Evolutionary conservation across 2,113 vertebrate genomes (phyloP), one percentile per base, ranked within the genome.

Genomic region (Sardina pilchardus): DNA sequence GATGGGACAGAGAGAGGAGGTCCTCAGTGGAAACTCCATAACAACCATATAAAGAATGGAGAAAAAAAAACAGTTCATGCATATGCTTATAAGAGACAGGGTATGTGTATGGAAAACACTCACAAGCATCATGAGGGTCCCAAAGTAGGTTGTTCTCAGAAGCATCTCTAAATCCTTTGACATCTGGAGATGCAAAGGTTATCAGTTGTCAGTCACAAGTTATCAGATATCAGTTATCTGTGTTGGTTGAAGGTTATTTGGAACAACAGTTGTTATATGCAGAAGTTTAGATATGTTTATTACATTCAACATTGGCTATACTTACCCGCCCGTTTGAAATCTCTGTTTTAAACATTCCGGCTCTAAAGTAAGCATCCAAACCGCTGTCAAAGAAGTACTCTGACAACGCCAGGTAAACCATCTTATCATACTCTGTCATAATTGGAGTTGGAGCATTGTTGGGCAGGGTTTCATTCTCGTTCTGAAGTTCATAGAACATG

Each of bases 311-410:
- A 24, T 83, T 24, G 8, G 19, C 12, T 34, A 1, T 83, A 36
- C 53, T 89, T 48, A 99, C 98, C 95, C 96, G 92, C 82, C 97
- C 96, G 0, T 97, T 96, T 5, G 92, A 85, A 3, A 99, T 94
- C 24, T 95, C 87, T 82, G 96, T 94, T 89, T 91, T 89, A 89
- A 99, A 95, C 26, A 96, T 91, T 0, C 95, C 96, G 0, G 96
- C 97, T 84, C 82, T 95, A 94, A 95, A 98, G 92, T 99, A 99
- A 0, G 97, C 91, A 0, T 95, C 96, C 95, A 99, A 94, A 12
- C 96, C 98, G 0, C 97, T 97, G 90, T 99, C 97, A 0, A 99
- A 99, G 93, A 99, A 99, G 91, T 95, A 97, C 91, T 99, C 98
- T 0, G 98, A 99, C 86, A 99, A 95, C 6, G 96, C 96, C 2